These are phyloP conservation scores for Drosophila eohydei DNA, from an alignment of 2,888 invertebrate genomes.

Conservation along the genomic window DNA sequence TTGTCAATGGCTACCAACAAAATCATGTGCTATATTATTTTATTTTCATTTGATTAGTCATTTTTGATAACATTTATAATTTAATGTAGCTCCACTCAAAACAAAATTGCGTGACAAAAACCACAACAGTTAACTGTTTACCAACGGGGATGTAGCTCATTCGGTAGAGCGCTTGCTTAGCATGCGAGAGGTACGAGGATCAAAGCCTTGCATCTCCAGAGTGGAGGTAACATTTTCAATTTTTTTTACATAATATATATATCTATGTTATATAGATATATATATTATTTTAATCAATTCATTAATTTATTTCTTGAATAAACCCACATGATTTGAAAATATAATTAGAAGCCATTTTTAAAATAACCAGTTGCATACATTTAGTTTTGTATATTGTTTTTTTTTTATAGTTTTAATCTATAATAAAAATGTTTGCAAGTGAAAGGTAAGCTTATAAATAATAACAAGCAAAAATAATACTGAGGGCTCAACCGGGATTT, in stretches of 20 bases:
- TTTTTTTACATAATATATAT: background rate
- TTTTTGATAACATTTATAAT: no score
- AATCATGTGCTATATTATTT: no score
- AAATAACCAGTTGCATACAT: background rate
- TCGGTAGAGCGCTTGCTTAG: conserved; percentile 86
- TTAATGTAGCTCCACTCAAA: no score
- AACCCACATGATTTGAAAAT: background rate
- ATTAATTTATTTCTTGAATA: no score
- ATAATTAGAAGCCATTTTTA: background rate
- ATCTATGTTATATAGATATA: background rate
- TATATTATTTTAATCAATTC: background rate
- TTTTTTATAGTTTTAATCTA: background rate
- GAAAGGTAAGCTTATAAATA: background rate
- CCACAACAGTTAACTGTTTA: no score
- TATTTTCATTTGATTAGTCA: no score
- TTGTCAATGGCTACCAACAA: no score
- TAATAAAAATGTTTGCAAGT: background rate
- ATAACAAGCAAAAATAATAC: background rate
- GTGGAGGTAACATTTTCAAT: background rate
- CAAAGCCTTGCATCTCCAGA: conserved; percentile 85
- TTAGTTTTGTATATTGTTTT: background rate
- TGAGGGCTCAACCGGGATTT: conserved; percentile 84
- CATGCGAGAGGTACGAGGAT: conserved; percentile 85
- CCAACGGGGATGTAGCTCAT: conserved; percentile 85
- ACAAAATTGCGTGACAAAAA: conserved; percentile 22